These are phyloP conservation scores for Nezara viridula DNA, from an alignment of 2,888 invertebrate genomes.

Conservation along the genomic window DNA sequence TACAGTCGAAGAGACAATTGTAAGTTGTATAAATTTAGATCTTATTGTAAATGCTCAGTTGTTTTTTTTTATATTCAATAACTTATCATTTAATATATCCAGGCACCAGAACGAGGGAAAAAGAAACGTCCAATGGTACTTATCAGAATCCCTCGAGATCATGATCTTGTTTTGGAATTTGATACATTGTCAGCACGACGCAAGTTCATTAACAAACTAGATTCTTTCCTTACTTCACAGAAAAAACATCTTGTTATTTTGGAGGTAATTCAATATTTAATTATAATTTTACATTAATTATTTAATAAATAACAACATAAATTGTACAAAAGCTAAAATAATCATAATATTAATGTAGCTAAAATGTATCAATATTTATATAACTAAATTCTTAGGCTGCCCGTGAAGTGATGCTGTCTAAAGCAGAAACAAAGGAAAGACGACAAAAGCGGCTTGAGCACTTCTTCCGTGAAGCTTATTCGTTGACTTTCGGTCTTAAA, in stretches of 20 bases:
- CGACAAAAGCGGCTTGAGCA: slow-evolving; percentile 92
- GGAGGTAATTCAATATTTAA: slow-evolving; percentile 75
- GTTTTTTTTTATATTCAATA: not conserved
- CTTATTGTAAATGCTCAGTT: not conserved
- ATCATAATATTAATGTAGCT: not conserved
- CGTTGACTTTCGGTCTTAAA: slow-evolving; percentile 89
- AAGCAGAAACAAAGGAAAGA: slow-evolving; percentile 93
- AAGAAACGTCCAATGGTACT: slow-evolving; percentile 87
- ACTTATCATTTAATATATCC: not conserved
- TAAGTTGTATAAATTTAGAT: slow-evolving; percentile 67
- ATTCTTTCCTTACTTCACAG: slow-evolving; percentile 85
- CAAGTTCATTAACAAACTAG: slow-evolving; percentile 89
- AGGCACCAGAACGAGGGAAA: slow-evolving; percentile 70
- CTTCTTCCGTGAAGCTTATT: slow-evolving; percentile 97
- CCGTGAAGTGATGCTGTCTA: slow-evolving; percentile 88
- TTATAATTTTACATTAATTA: too few relatives aligned
- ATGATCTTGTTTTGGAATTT: slow-evolving; percentile 93
- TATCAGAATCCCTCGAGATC: slow-evolving; percentile 86
- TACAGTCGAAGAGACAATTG: slow-evolving; percentile 91
- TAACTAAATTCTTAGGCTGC: slow-evolving; percentile 71
- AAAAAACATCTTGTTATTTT: slow-evolving; percentile 84
- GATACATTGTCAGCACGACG: slow-evolving; percentile 84
- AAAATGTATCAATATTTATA: not conserved
- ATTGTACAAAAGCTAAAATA: not conserved
- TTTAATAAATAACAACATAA: too few relatives aligned